Evolutionary conservation across 2,113 vertebrate genomes (phyloP), one percentile per base, ranked within the genome.

Genomic region (Eulemur macaco): DNA sequence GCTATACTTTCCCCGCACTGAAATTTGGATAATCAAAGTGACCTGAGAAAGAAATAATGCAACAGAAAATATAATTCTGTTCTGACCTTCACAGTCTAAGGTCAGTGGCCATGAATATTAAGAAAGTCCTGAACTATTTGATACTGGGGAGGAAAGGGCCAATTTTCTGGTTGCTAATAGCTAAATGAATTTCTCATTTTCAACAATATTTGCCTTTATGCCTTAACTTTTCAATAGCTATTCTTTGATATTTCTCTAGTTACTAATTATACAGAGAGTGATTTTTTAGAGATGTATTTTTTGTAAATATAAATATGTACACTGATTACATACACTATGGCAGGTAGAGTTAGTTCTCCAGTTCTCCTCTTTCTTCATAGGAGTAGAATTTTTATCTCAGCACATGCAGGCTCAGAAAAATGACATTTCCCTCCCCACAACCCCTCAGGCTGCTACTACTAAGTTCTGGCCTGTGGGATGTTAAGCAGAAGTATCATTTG

Each of bases 41-140:
- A 90, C n/a, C 77, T 10, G n/a, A 68, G 39, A 64, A 47, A 63
- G 47, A 95, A 83, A 60, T 39, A 80, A 81, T 47, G 29, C 56
- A 77, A 69, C 34, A 66, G 21, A 92, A n/a, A 58, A 64, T 31
- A 71, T 21, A 17, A 87, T 18, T 95, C 5, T 85, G 21, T 31
- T 78, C 68, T 78, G 68, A 82, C 8, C 66, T 84, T 90, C 29
- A 82, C 29, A 58, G 39, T 20, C 25, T 10, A 42, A 92, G 17
- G 7, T n/a, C 77, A 78, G 39, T 21, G 34, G 25, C 18, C 4
- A 31, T 52, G 17, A 64, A 39, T 21, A 58, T 4, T 15, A 76
- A 52, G 4, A 77, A 15, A 78, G 66, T 78, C 73, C 34, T 6
- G 39, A 84, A 74, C 12, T 54, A 27, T n/a, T 78, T 78, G 42